Percentiles rank a stretch among this genome's conserved stretches.
Conservation (phyloP, 2,888 invertebrate species). For the Agriotes lineatus region DNA sequence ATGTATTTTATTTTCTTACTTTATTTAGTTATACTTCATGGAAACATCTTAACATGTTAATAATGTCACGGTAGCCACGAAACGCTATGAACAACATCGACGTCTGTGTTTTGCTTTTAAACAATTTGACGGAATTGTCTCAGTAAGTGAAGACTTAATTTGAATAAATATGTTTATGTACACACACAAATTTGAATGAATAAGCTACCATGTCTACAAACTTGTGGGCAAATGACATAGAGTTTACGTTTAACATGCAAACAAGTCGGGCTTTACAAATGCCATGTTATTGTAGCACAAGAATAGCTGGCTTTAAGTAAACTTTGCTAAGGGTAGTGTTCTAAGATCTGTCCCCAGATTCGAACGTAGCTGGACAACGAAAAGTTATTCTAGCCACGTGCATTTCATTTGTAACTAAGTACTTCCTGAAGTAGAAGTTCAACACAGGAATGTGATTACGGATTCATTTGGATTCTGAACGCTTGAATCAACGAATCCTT, state of each 20-base stretch:
- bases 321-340: not conserved
- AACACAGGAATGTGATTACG: not conserved
- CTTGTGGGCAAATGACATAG: constrained; percentile 15
- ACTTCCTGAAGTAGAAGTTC: constrained; percentile 1
- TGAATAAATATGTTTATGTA: constrained; percentile 3
- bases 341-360: not conserved
- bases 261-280: constrained; percentile 15
- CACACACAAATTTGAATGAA: constrained; percentile 4
- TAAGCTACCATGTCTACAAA: not conserved
- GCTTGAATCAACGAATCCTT: not conserved
- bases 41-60: no score
- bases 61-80: no score
- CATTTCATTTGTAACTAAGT: constrained; percentile 15
- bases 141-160: not conserved
- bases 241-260: constrained; percentile 17
- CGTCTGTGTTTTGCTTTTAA: no score
- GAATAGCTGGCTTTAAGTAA: not conserved
- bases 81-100: no score
- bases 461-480: constrained; percentile 7
- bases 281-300: not conserved
- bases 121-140: not conserved
- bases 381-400: constrained; percentile 4
- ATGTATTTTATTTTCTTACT: no score
- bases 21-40: no score
- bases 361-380: not conserved